Percentiles rank a stretch among this genome's conserved stretches.
Conservation (phyloP, 2,888 invertebrate species). For the Ceraclea dissimilis region DNA sequence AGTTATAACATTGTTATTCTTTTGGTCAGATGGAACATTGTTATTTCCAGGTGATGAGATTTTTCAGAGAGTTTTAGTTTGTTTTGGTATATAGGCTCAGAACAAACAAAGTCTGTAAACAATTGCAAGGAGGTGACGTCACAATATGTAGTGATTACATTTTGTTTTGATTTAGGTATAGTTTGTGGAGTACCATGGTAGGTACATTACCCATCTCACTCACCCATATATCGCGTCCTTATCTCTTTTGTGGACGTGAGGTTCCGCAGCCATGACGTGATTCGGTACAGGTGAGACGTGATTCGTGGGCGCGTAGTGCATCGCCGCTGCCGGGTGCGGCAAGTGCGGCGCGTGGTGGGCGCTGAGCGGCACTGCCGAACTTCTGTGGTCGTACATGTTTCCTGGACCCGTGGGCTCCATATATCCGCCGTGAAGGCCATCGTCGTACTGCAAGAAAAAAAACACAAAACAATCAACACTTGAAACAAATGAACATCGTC, state of each 20-base stretch:
- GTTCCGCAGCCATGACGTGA: slow-evolving; percentile 79
- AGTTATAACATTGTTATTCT: no score
- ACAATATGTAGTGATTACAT: no score
- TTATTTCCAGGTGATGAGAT: no score
- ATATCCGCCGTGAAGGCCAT: slow-evolving; percentile 79
- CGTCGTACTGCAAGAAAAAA: slow-evolving; percentile 72
- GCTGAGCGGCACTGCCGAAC: slow-evolving; percentile 55
- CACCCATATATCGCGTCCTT: slow-evolving; percentile 99
- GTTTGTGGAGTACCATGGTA: background rate
- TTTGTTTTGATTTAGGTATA: background rate
- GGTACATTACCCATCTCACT: slow-evolving; percentile 50
- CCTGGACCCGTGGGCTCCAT: slow-evolving; percentile 66
- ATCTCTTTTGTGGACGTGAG: slow-evolving; percentile 93
- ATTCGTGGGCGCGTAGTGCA: slow-evolving; percentile 61
- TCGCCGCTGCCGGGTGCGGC: slow-evolving; percentile 61
- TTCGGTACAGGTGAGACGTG: slow-evolving; percentile 76
- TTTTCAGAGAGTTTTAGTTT: no score
- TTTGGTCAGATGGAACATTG: no score
- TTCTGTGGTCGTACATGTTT: slow-evolving; percentile 73
- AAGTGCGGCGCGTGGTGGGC: slow-evolving; percentile 73
- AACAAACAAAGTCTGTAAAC: no score
- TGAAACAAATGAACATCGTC: no score
- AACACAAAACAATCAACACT: background rate
- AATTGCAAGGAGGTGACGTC: no score
- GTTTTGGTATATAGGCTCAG: no score